These are phyloP conservation scores for Falco rusticolus DNA, from an alignment of 2,797 vertebrate genomes.

Conservation along the genomic window DNA sequence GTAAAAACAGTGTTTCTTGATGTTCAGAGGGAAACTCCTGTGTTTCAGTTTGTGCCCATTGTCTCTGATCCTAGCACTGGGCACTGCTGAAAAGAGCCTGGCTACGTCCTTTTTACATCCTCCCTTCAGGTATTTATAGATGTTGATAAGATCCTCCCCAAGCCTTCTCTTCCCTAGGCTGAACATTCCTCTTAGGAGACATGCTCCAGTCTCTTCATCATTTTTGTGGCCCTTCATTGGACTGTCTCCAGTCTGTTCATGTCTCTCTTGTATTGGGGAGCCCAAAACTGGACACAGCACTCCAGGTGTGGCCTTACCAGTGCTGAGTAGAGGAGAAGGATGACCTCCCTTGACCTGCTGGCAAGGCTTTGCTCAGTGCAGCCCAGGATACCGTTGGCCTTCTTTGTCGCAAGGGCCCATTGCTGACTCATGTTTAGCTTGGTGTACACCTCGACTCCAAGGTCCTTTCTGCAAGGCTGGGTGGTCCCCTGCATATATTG, in stretches of 20 bases:
- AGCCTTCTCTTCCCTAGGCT: not conserved
- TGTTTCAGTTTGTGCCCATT: not conserved
- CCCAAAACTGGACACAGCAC: not conserved
- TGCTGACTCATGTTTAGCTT: too few species aligned
- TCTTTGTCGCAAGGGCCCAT: too few species aligned
- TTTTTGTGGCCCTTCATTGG: not conserved
- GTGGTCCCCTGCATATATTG: too few species aligned
- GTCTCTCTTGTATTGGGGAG: not conserved
- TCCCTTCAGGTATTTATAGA: not conserved
- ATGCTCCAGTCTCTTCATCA: not conserved
- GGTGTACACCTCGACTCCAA: too few species aligned
- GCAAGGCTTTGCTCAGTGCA: not conserved
- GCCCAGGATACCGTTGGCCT: not conserved
- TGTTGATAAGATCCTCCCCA: not conserved
- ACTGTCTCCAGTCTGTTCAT: not conserved
- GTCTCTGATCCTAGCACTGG: not conserved
- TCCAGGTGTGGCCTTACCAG: not conserved
- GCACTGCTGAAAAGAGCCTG: not conserved
- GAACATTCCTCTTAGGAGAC: not conserved
- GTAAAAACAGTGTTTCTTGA: not conserved
- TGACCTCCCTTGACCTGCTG: not conserved
- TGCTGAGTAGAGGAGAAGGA: not conserved
- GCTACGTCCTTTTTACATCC: not conserved
- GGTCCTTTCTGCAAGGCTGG: too few species aligned
- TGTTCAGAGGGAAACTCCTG: not conserved